Evolutionary conservation across 2,888 invertebrate species (phyloP).

Genomic region (Chaitophorus viminalis): DNA sequence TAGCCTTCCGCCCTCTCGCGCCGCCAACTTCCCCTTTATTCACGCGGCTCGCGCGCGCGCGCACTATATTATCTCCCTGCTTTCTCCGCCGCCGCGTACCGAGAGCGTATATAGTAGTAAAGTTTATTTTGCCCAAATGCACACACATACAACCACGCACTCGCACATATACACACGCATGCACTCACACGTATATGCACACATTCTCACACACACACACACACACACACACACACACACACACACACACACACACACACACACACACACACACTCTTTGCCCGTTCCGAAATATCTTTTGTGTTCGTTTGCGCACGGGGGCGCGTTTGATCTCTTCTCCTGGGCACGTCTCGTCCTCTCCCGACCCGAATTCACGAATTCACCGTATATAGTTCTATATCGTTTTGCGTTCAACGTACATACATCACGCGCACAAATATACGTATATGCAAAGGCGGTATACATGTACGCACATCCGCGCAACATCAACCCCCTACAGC

Average conservation of each 20-base stretch:
- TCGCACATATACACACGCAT: background rate
- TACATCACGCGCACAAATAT: too few species aligned
- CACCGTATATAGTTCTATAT: background rate
- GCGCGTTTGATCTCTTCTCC: constrained; percentile 40
- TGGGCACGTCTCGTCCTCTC: background rate
- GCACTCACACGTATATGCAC: too few species aligned
- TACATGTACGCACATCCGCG: background rate
- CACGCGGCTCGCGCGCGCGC: background rate
- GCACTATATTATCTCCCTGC: background rate
- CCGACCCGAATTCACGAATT: too few species aligned
- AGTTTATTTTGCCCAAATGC: constrained; percentile 37
- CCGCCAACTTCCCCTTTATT: background rate
- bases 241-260: background rate
- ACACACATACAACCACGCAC: background rate
- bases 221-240: too few species aligned
- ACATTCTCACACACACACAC: too few species aligned
- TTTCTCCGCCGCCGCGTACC: too few species aligned
- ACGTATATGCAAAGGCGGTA: too few species aligned
- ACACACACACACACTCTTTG: background rate
- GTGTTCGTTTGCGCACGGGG: background rate
- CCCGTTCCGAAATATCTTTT: constrained; percentile 43
- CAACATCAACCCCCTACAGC: background rate
- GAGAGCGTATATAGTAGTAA: too few species aligned
- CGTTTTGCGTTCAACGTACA: background rate
- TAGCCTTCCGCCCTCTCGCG: background rate